Evolutionary conservation across 2,888 invertebrate species (phyloP).

Genomic region (Ferdinandea cuprea): DNA sequence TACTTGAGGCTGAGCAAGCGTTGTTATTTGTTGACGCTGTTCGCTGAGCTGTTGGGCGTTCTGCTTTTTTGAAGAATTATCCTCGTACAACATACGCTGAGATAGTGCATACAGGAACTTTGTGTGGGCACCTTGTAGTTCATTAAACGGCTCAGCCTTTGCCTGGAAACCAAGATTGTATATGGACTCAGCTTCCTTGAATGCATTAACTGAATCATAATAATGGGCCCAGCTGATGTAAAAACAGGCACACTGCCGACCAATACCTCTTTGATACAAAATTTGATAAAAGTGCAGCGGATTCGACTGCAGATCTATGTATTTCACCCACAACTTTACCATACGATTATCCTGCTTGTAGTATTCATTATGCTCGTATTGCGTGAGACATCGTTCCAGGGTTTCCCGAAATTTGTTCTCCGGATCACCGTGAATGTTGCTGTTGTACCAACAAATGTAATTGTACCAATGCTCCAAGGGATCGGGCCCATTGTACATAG

Average conservation of each 20-base stretch:
- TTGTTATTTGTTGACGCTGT: slow-evolving; percentile 89
- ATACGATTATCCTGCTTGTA: slow-evolving; percentile 94
- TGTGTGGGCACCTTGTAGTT: slow-evolving; percentile 89
- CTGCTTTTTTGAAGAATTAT: slow-evolving; percentile 84
- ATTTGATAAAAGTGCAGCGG: slow-evolving; percentile 92
- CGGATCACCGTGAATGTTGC: slow-evolving; percentile 89
- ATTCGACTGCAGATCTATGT: slow-evolving; percentile 91
- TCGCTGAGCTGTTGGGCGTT: slow-evolving; percentile 82
- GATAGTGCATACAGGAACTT: slow-evolving; percentile 90
- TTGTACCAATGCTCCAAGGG: slow-evolving; percentile 95
- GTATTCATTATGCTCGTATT: slow-evolving; percentile 91
- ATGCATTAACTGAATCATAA: slow-evolving; percentile 91
- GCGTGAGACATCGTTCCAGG: slow-evolving; percentile 91
- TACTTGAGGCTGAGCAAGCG: slow-evolving; percentile 42
- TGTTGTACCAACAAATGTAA: slow-evolving; percentile 96
- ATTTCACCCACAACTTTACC: slow-evolving; percentile 95
- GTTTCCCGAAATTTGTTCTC: slow-evolving; percentile 95
- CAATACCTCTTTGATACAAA: slow-evolving; percentile 91
- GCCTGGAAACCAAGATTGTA: slow-evolving; percentile 90
- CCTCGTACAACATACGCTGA: slow-evolving; percentile 87
- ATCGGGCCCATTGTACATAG: slow-evolving; percentile 93
- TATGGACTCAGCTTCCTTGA: slow-evolving; percentile 92
- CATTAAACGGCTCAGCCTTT: slow-evolving; percentile 91
- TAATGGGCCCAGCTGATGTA: slow-evolving; percentile 96
- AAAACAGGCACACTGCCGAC: slow-evolving; percentile 91